These are phyloP conservation scores for Drosophila borealis DNA, from an alignment of 2,888 invertebrate genomes.

Conservation along the genomic window DNA sequence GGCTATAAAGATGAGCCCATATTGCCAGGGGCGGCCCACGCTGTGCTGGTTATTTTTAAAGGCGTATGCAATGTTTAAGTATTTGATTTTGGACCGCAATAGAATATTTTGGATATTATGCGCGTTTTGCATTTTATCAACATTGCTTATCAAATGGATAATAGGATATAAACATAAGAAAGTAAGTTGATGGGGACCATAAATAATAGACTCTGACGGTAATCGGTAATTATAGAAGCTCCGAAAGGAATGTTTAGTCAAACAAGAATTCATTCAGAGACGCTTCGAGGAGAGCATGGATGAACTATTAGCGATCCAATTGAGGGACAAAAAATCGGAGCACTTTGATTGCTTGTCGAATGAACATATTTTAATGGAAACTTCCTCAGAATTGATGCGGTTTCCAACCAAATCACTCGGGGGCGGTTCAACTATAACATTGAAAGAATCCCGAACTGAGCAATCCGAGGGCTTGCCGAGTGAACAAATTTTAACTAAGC, in stretches of 20 bases:
- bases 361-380: not conserved
- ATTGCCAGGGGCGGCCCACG: not conserved
- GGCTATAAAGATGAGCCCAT: not conserved
- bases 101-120: not conserved
- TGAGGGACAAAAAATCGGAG: not conserved
- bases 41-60: slow-evolving; percentile 6
- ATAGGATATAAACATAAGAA: not conserved
- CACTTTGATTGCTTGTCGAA: too few relatives aligned
- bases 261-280: not conserved
- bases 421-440: too few relatives aligned
- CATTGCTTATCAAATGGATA: not conserved
- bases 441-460: too few relatives aligned
- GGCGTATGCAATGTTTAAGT: not conserved
- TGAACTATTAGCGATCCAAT: not conserved
- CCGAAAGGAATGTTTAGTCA: not conserved
- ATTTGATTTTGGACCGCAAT: not conserved
- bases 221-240: not conserved
- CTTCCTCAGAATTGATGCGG: not conserved
- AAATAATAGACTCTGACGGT: not conserved
- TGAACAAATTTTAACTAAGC: too few relatives aligned
- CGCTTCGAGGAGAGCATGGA: slow-evolving; percentile 1
- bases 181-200: not conserved
- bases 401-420: too few relatives aligned
- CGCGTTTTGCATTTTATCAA: not conserved
- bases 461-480: too few relatives aligned